phyloP scores from a whole-genome alignment of 2,113 vertebrate species.

The Vicugna pacos region DNA sequence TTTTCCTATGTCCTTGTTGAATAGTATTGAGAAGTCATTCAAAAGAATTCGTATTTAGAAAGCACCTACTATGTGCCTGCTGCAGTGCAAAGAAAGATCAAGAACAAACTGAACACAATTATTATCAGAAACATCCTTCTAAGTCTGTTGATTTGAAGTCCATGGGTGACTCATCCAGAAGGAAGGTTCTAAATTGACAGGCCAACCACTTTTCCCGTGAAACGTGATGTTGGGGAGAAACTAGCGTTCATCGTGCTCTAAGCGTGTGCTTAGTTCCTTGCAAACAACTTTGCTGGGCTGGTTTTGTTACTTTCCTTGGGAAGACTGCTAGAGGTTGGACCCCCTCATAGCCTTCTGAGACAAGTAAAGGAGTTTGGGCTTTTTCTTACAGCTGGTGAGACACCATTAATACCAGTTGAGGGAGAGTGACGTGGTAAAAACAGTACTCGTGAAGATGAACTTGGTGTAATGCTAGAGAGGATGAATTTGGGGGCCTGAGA shows the following conservation, averaged over 20 bases:
- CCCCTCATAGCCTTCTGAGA: background rate
- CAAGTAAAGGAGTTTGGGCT: background rate
- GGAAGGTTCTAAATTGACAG: background rate
- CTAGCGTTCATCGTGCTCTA: background rate
- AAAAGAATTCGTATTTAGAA: background rate
- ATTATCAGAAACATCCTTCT: slow-evolving; percentile 11
- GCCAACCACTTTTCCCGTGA: background rate
- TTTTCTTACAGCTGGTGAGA: background rate
- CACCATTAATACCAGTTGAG: background rate
- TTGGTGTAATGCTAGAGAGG: background rate
- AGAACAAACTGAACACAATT: background rate
- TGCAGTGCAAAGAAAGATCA: background rate
- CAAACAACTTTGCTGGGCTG: background rate
- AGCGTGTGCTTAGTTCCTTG: background rate
- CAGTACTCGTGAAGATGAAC: background rate
- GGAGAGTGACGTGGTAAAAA: background rate
- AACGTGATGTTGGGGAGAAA: background rate
- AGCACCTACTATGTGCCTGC: background rate
- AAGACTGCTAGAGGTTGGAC: background rate
- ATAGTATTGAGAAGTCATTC: slow-evolving; percentile 16
- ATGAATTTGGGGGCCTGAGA: background rate
- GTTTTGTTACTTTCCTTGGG: background rate
- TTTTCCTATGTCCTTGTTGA: slow-evolving; percentile 33
- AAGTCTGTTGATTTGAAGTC: background rate
- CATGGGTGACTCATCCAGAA: background rate